Conservation (phyloP, 1,140 invertebrate genomes). For the Trichonephila clavipes region DNA sequence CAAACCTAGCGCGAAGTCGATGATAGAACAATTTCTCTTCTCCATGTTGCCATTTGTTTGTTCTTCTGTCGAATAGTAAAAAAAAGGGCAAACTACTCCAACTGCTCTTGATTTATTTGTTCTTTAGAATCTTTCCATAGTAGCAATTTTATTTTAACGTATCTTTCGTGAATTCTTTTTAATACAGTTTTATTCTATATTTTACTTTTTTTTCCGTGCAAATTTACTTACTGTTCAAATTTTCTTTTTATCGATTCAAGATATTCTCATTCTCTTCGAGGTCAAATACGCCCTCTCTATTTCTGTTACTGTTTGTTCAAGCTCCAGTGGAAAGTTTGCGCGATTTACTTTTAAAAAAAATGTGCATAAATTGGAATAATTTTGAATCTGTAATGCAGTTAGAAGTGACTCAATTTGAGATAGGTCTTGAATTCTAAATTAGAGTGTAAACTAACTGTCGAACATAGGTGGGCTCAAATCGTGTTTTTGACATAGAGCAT, state of each 20-base stretch:
- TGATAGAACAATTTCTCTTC: constrained; percentile 7
- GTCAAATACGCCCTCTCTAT: constrained; percentile 25
- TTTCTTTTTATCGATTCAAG: neutral
- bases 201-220: neutral
- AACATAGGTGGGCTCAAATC: neutral
- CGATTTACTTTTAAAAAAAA: neutral
- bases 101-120: neutral
- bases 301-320: neutral
- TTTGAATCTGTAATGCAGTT: constrained; percentile 5
- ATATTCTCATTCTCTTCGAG: neutral
- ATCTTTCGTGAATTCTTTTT: neutral
- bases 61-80: neutral
- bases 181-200: neutral
- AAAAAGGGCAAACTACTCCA: neutral
- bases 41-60: constrained; percentile 21
- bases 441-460: neutral
- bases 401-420: constrained; percentile 15
- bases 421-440: constrained; percentile 16
- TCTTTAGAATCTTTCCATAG: neutral
- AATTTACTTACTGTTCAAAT: neutral
- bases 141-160: constrained; percentile 20
- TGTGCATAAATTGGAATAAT: neutral
- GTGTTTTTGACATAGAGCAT: no score
- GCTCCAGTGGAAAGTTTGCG: neutral
- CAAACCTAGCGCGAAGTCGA: constrained; percentile 28